These are phyloP conservation scores for Hyles vespertilio DNA, from an alignment of 1,140 invertebrate species.

Conservation along the genomic window DNA sequence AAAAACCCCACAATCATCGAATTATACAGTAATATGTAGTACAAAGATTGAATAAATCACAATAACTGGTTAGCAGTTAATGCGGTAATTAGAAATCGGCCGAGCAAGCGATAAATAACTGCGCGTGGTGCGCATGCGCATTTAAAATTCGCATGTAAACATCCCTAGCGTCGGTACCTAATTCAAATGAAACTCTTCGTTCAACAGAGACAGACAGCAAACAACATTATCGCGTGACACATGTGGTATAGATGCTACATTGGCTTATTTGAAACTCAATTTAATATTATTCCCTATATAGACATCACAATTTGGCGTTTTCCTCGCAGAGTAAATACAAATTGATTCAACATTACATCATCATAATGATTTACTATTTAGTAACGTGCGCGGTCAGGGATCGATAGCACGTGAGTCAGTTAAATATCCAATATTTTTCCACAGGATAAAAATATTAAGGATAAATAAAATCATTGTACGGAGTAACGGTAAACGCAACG, in stretches of 20 bases:
- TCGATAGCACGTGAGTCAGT: slow-evolving; percentile 19
- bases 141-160: slow-evolving; percentile 13
- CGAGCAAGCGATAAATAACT: slow-evolving; percentile 18
- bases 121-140: slow-evolving; percentile 40
- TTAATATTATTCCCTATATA: too few species aligned
- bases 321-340: too few species aligned
- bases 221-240: background rate
- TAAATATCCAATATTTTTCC: background rate
- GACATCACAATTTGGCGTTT: too few species aligned
- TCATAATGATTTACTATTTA: slow-evolving; percentile 11
- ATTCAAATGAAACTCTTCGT: too few species aligned
- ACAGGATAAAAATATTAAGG: slow-evolving; percentile 1
- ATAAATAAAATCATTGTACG: slow-evolving; percentile 18
- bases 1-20: slow-evolving; percentile 1
- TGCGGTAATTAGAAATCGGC: slow-evolving; percentile 26
- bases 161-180: too few species aligned
- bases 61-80: slow-evolving; percentile 14
- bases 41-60: slow-evolving; percentile 2
- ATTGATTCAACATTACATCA: slow-evolving; percentile 12
- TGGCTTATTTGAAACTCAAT: too few species aligned
- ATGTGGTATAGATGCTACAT: too few species aligned
- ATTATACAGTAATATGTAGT: slow-evolving; percentile 1
- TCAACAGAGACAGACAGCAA: background rate
- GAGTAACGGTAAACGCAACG: slow-evolving; percentile 59
- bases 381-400: slow-evolving; percentile 18